Conservation (phyloP, 1,140 invertebrate genomes). For the Dendroctonus valens region DNA sequence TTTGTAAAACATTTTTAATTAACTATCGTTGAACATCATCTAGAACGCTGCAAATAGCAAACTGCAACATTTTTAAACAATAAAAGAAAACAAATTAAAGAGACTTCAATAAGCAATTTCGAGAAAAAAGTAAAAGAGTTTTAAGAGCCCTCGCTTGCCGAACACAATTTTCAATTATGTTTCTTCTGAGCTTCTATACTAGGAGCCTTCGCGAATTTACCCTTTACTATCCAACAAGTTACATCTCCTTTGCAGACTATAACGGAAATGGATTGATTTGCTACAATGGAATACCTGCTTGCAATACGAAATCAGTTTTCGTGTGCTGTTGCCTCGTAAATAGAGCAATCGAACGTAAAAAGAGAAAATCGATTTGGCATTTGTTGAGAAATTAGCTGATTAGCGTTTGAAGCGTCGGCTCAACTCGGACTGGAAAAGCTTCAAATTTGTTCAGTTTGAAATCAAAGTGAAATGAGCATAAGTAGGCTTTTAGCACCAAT, state of each 20-base stretch:
- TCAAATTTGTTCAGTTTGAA: no score
- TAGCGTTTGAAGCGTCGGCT: background rate
- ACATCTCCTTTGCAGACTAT: conserved; percentile 18
- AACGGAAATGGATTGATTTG: conserved; percentile 28
- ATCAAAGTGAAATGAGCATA: no score
- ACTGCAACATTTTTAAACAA: no score
- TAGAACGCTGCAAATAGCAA: no score
- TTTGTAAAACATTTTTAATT: no score
- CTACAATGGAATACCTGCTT: conserved; percentile 29
- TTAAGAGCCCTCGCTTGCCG: no score
- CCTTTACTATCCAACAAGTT: conserved; percentile 15
- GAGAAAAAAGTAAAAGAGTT: no score
- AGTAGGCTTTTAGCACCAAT: no score
- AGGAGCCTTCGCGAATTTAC: background rate
- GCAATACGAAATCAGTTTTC: conserved; percentile 27
- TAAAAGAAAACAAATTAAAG: no score
- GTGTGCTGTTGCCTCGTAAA: conserved; percentile 17
- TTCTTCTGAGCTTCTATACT: background rate
- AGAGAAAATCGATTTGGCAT: conserved; percentile 18
- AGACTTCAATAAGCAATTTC: no score
- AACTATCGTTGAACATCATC: no score
- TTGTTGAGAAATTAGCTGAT: conserved; percentile 1
- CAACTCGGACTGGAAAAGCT: background rate
- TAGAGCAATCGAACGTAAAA: conserved; percentile 27
- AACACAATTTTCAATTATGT: conserved; percentile 1